phyloP scores from a whole-genome alignment of 2,888 invertebrate genomes.

The Hoplodrina ambigua region DNA sequence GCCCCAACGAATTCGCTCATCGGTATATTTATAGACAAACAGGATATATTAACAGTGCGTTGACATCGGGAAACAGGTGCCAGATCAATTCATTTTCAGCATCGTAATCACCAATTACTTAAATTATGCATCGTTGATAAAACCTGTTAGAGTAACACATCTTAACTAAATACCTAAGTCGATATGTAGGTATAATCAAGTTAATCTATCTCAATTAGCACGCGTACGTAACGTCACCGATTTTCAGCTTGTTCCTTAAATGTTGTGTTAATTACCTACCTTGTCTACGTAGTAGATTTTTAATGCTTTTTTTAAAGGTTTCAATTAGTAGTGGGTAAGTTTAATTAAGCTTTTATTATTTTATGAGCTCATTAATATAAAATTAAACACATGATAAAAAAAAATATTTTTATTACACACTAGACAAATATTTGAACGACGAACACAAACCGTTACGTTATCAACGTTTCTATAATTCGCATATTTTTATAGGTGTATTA shows the following conservation, averaged over 20 bases:
- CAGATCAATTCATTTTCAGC: conserved; percentile 68
- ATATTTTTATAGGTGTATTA: conserved; percentile 60
- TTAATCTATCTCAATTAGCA: conserved; percentile 10
- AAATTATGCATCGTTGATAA: conserved; percentile 53
- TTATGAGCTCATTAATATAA: not conserved
- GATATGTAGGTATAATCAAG: not conserved
- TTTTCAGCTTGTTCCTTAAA: conserved; percentile 3
- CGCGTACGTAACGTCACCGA: conserved; percentile 7
- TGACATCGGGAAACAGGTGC: conserved; percentile 75
- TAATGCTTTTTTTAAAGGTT: not conserved
- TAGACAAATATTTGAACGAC: conserved; percentile 16
- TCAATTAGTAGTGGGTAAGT: not conserved
- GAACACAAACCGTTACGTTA: conserved; percentile 26
- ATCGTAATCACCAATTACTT: conserved; percentile 56
- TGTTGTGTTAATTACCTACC: not conserved
- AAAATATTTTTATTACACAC: not conserved
- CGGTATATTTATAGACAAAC: conserved; percentile 75
- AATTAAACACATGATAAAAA: not conserved
- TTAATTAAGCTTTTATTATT: conserved; percentile 1
- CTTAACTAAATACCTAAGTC: conserved; percentile 5
- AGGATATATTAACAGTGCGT: conserved; percentile 77
- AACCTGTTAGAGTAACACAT: conserved; percentile 36
- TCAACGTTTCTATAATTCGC: conserved; percentile 52
- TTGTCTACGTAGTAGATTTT: not conserved
- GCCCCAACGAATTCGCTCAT: conserved; percentile 69